Percentiles rank a stretch among this genome's conserved stretches.
These are phyloP conservation scores for Drosophila kanapiae DNA, from an alignment of 1,140 invertebrate species.

Conservation along the genomic window DNA sequence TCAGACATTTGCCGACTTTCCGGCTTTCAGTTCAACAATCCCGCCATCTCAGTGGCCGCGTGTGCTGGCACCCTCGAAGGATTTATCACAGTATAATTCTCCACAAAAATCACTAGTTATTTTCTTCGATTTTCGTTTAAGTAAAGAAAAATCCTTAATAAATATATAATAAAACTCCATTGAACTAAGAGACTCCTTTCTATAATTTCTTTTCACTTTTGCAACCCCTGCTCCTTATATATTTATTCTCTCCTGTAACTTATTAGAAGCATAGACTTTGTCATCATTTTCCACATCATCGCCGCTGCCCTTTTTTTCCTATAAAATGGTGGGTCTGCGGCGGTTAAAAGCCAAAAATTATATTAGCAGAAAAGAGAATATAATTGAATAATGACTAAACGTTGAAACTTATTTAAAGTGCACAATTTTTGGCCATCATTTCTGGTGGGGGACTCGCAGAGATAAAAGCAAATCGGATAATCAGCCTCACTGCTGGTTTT, in stretches of 20 bases:
- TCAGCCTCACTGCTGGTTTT: conserved; percentile 53
- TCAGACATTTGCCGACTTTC: conserved; percentile 14
- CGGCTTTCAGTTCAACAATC: conserved; percentile 36
- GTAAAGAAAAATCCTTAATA: background rate
- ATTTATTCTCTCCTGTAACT: background rate
- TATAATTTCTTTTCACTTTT: background rate
- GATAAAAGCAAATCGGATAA: conserved; percentile 67
- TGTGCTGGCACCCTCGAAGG: background rate
- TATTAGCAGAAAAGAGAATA: conserved; percentile 44
- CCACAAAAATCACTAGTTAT: background rate
- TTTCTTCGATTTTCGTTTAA: background rate
- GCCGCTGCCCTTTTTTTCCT: conserved; percentile 17
- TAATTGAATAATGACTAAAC: conserved; percentile 70
- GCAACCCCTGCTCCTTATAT: background rate
- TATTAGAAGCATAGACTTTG: conserved; percentile 15
- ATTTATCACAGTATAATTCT: background rate
- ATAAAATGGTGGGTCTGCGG: conserved; percentile 54
- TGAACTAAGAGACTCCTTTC: background rate
- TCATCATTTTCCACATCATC: background rate
- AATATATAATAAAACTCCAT: background rate
- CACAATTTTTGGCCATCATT: conserved; percentile 52
- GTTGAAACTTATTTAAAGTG: conserved; percentile 66
- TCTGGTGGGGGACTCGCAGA: background rate
- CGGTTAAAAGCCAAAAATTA: conserved; percentile 43
- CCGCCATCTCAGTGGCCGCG: background rate